A percentile compares a stretch with the other conserved stretches of the same genome.
Evolutionary conservation across 2,888 invertebrate species (phyloP).

Genomic region (Xestoiulus laeticollis): DNA sequence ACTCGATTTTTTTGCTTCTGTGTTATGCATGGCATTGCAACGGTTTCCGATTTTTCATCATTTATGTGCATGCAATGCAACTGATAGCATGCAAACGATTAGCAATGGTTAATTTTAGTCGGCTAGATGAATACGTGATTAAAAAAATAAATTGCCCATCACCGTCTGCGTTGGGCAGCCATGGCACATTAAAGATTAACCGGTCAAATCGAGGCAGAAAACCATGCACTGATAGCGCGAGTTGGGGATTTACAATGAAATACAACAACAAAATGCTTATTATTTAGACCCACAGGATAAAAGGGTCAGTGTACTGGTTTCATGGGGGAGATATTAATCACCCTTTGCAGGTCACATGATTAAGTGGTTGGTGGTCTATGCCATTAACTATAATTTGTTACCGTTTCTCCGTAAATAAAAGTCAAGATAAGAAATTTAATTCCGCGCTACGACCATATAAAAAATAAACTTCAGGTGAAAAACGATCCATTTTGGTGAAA

Average conservation of each 20-base stretch:
- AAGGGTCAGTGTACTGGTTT: neutral
- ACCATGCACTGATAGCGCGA: neutral
- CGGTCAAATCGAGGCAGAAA: neutral
- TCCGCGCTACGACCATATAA: neutral
- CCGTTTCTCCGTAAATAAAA: conserved; percentile 18
- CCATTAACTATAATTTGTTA: conserved; percentile 18
- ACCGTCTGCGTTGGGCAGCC: neutral
- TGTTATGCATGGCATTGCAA: neutral
- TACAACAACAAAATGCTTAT: neutral
- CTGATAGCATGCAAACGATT: neutral
- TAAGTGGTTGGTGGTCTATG: neutral
- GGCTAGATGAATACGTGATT: neutral
- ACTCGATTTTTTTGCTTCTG: neutral
- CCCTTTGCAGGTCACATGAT: neutral
- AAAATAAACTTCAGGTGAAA: conserved; percentile 3
- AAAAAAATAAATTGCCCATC: neutral
- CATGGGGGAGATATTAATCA: neutral
- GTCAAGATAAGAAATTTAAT: conserved; percentile 11
- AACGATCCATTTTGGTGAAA: neutral
- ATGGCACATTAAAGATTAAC: neutral
- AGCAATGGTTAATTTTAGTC: neutral
- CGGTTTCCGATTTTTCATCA: neutral
- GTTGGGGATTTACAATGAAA: neutral
- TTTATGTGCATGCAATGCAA: neutral
- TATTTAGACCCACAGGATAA: conserved; percentile 13